Conservation (phyloP, 2,888 invertebrate genomes). For the Hydrotaea diabolus region DNA sequence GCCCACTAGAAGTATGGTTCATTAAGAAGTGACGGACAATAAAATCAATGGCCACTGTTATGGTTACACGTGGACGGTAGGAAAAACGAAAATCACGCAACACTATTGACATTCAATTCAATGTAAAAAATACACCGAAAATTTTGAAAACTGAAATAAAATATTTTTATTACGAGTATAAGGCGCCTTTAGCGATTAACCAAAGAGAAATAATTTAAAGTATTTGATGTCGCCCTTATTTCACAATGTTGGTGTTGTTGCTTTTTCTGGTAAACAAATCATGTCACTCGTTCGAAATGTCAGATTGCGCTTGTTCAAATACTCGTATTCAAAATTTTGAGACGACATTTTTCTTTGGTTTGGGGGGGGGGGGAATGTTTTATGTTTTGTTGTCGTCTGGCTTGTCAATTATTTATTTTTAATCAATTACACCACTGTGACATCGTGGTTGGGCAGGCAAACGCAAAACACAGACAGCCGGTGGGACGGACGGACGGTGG, state of each 20-base stretch:
- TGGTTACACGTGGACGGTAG: no score
- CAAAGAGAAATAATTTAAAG: background rate
- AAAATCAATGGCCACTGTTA: background rate
- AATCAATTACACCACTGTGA: constrained; percentile 34
- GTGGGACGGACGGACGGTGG: background rate
- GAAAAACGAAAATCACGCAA: constrained; percentile 36
- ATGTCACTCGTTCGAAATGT: background rate
- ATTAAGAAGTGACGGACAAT: constrained; percentile 20
- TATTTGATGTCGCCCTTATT: constrained; percentile 12
- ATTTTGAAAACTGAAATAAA: background rate
- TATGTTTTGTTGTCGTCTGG: constrained; percentile 28
- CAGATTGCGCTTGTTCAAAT: background rate
- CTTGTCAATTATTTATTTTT: constrained; percentile 42
- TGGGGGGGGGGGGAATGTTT: no score
- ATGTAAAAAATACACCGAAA: background rate
- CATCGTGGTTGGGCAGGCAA: background rate
- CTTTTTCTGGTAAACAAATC: background rate
- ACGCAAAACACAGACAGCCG: background rate
- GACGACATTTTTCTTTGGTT: background rate
- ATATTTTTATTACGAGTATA: constrained; percentile 30
- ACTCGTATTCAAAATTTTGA: background rate
- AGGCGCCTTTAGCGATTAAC: background rate
- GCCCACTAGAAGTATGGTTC: constrained; percentile 48
- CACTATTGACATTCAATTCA: constrained; percentile 49
- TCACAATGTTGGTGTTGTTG: background rate